phyloP scores from a whole-genome alignment of 2,888 invertebrate species.

The Tillus elongatus region DNA sequence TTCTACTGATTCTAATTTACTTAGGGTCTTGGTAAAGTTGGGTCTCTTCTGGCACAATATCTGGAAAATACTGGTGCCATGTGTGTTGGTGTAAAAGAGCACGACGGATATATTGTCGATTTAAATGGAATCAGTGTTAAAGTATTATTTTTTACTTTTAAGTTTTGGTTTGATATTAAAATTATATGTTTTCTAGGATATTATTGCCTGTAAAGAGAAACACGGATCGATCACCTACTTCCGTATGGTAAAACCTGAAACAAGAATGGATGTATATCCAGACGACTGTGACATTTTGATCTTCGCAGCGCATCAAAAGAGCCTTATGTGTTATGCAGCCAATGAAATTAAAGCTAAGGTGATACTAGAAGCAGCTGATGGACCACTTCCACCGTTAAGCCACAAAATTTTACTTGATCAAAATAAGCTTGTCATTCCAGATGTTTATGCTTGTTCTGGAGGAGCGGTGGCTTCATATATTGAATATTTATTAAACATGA shows the following conservation, averaged over 20 bases:
- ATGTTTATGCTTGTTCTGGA: constrained; percentile 34
- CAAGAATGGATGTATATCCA: constrained; percentile 26
- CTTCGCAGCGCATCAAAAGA: constrained; percentile 33
- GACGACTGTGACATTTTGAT: constrained; percentile 36
- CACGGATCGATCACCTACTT: constrained; percentile 27
- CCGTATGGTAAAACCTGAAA: constrained; percentile 23
- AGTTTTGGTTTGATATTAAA: no score
- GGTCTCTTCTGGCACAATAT: constrained; percentile 26
- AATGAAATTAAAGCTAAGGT: constrained; percentile 35
- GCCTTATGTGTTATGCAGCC: constrained; percentile 32
- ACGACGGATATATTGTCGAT: constrained; percentile 31
- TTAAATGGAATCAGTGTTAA: constrained; percentile 30
- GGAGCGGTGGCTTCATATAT: constrained; percentile 32
- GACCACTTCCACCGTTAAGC: constrained; percentile 34
- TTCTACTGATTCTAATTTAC: constrained; percentile 6
- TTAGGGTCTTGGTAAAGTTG: constrained; percentile 36
- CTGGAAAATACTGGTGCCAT: constrained; percentile 30
- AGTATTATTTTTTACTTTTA: no score
- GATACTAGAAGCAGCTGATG: constrained; percentile 35
- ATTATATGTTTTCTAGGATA: constrained; percentile 29
- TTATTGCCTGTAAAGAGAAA: constrained; percentile 26
- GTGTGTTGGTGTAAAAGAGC: constrained; percentile 37
- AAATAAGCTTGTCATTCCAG: constrained; percentile 34
- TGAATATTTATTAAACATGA: constrained; percentile 25
- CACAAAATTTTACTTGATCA: constrained; percentile 31